Percentiles rank a stretch among this genome's conserved stretches.
Evolutionary conservation across 2,888 invertebrate species (phyloP).

Genomic region (Oscheius onirici): DNA sequence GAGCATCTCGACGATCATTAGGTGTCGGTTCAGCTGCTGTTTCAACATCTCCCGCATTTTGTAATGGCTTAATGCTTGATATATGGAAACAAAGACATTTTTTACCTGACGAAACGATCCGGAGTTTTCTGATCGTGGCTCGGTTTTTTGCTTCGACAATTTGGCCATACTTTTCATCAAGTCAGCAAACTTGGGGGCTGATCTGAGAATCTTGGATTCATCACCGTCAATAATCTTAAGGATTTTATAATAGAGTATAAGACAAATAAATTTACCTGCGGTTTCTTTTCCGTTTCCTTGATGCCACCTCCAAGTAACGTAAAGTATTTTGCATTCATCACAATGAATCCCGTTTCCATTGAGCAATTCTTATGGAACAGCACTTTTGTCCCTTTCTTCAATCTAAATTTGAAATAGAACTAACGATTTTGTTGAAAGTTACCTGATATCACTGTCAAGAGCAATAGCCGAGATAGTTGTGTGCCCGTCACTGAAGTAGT

Average conservation of each 20-base stretch:
- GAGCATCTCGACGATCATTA: neutral
- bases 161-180: neutral
- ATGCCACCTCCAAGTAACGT: constrained; percentile 1
- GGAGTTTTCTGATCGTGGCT: neutral
- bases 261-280: neutral
- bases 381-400: constrained; percentile 10
- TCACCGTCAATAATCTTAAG: neutral
- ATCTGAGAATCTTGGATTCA: neutral
- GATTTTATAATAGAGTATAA: no score
- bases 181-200: constrained; percentile 4
- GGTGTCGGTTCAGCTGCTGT: neutral
- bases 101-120: no score
- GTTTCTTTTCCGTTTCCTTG: neutral
- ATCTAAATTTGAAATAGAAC: neutral
- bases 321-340: constrained; percentile 6
- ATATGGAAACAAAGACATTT: no score
- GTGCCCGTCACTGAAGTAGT: constrained; percentile 15
- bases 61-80: no score
- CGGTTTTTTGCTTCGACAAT: neutral
- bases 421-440: neutral
- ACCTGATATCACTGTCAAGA: neutral
- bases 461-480: neutral
- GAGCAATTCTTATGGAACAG: neutral
- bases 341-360: constrained; percentile 1
- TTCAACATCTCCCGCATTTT: neutral